A percentile compares a stretch with the other conserved stretches of the same genome.
These are phyloP conservation scores for Dendrocincla tyrannina DNA, from an alignment of 2,797 vertebrate species.

Conservation along the genomic window DNA sequence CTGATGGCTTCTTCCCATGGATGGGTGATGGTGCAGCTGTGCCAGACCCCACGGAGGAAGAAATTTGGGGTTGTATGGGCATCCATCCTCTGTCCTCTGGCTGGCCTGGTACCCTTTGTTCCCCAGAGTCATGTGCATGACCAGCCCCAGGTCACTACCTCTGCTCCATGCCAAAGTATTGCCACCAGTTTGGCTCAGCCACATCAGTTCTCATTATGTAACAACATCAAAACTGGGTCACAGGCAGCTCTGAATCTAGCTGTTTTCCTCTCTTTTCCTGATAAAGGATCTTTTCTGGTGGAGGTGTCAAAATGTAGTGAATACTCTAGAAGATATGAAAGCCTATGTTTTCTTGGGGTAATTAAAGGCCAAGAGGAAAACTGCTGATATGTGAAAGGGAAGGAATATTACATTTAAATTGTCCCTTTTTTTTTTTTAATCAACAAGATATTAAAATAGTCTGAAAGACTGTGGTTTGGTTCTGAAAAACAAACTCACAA, in stretches of 20 bases:
- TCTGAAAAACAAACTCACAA: background rate
- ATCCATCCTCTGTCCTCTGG: background rate
- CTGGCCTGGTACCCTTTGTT: background rate
- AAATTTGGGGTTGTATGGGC: background rate
- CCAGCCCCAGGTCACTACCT: background rate
- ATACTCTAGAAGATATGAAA: background rate
- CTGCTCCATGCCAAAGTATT: background rate
- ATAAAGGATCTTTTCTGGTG: background rate
- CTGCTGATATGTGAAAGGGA: background rate
- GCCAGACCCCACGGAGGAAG: background rate
- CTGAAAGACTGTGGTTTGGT: background rate
- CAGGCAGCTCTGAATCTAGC: background rate
- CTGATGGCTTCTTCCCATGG: background rate
- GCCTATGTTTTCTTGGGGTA: background rate
- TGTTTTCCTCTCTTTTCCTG: background rate
- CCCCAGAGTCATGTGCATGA: background rate
- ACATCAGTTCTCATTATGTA: background rate
- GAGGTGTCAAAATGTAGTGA: background rate
- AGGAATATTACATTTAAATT: background rate
- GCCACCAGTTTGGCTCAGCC: background rate
- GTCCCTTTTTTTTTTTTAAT: too few relatives aligned
- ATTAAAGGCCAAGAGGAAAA: background rate
- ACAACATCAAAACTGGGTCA: background rate
- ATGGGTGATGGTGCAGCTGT: rapidly evolving
- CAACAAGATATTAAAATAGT: background rate